Percentiles rank a stretch among this genome's conserved stretches.
These are phyloP conservation scores for Phocides pigmalion DNA, from an alignment of 1,140 invertebrate species.

Conservation along the genomic window DNA sequence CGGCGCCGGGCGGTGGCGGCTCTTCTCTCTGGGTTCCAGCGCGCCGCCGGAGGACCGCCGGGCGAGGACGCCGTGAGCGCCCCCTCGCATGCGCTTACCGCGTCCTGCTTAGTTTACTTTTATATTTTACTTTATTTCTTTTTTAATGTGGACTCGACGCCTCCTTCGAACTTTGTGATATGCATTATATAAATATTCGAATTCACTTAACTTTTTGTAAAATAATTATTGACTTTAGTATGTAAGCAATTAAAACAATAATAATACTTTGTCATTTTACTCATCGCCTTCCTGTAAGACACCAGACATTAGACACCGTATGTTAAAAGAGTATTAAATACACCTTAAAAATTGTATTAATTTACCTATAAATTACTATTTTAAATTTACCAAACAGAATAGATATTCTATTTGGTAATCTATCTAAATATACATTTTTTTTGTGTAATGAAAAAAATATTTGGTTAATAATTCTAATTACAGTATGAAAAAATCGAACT, in stretches of 20 bases:
- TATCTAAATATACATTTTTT: too few relatives aligned
- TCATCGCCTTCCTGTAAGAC: conserved; percentile 1
- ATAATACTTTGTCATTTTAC: conserved; percentile 47
- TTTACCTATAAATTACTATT: too few relatives aligned
- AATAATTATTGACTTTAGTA: conserved; percentile 74
- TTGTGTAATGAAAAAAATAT: too few relatives aligned
- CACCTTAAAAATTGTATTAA: too few relatives aligned
- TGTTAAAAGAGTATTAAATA: too few relatives aligned
- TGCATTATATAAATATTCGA: conserved; percentile 78
- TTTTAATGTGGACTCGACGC: conserved; percentile 69
- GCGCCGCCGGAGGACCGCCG: conserved; percentile 80
- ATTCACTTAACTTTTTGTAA: conserved; percentile 78
- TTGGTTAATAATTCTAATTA: too few relatives aligned
- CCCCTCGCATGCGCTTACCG: conserved; percentile 65
- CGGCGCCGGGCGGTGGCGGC: conserved; percentile 81
- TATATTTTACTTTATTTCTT: conserved; percentile 53
- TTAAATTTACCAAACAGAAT: too few relatives aligned
- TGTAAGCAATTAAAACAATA: conserved; percentile 66
- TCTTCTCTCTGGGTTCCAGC: conserved; percentile 66
- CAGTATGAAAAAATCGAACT: too few relatives aligned
- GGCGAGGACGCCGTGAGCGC: conserved; percentile 71
- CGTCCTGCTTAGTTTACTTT: conserved; percentile 46
- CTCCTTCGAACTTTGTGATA: conserved; percentile 82
- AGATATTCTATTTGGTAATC: too few relatives aligned
- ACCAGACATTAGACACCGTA: too few relatives aligned